A percentile compares a stretch with the other conserved stretches of the same genome.
phyloP scores from a whole-genome alignment of 1,140 invertebrate genomes.

The Zelostemma sp. region DNA sequence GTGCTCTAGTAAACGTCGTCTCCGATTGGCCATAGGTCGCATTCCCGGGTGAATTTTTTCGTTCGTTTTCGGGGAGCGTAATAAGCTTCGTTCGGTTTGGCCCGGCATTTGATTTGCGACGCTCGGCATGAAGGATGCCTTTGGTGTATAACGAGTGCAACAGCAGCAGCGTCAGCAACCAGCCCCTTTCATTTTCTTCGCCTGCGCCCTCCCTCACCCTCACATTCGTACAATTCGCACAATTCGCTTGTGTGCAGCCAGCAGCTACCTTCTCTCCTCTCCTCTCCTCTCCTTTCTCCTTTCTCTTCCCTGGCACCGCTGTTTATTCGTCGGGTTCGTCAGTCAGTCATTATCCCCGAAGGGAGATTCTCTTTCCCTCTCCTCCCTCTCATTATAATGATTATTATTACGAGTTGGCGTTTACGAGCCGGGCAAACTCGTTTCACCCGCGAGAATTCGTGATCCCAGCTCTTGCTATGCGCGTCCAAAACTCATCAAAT shows the following conservation, averaged over 20 bases:
- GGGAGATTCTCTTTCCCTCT: constrained; percentile 25
- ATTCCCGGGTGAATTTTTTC: constrained; percentile 3
- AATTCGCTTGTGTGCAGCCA: too few relatives aligned
- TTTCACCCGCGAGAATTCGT: constrained; percentile 25
- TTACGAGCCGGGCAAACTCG: constrained; percentile 57
- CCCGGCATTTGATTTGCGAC: constrained; percentile 50
- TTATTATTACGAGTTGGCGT: constrained; percentile 64
- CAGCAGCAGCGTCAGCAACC: not conserved
- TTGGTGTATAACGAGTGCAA: constrained; percentile 41
- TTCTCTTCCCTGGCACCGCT: too few relatives aligned
- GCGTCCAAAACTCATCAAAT: too few relatives aligned
- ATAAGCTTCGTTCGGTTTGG: constrained; percentile 17
- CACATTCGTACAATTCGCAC: constrained; percentile 18
- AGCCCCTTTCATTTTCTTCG: constrained; percentile 17
- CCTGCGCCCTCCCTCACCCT: constrained; percentile 23
- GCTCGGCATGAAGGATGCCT: constrained; percentile 36
- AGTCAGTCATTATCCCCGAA: constrained; percentile 51
- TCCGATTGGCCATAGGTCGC: constrained; percentile 21
- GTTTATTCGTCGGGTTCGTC: too few relatives aligned
- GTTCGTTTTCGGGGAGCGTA: constrained; percentile 9
- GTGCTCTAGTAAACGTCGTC: constrained; percentile 5
- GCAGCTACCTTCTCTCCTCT: too few relatives aligned
- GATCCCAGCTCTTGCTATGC: not conserved
- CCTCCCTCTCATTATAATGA: constrained; percentile 62
- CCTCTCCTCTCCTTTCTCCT: too few relatives aligned